These are phyloP conservation scores for Phorcus lineatus DNA, from an alignment of 2,888 invertebrate genomes.

Conservation along the genomic window DNA sequence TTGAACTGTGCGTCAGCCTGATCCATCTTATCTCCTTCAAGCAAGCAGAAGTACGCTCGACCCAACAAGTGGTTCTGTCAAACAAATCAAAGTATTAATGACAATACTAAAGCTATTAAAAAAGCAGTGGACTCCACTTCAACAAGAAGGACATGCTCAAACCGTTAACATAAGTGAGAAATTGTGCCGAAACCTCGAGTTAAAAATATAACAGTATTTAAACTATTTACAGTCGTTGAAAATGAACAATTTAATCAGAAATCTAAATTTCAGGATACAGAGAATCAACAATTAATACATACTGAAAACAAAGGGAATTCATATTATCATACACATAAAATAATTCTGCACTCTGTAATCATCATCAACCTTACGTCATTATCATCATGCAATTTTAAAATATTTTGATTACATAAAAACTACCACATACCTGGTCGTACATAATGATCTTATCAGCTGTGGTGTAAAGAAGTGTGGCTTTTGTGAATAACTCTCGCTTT, in stretches of 20 bases:
- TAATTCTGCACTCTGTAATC: background rate
- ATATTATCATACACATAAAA: background rate
- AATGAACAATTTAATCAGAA: too few relatives aligned
- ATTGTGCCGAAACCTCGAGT: too few relatives aligned
- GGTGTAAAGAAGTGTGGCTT: slow-evolving; percentile 95
- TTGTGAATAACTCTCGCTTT: slow-evolving; percentile 90
- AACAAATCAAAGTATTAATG: background rate
- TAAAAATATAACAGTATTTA: too few relatives aligned
- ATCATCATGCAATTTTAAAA: too few relatives aligned
- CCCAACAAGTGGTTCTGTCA: slow-evolving; percentile 95
- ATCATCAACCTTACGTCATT: background rate
- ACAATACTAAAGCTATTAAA: too few relatives aligned
- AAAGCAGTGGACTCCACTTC: too few relatives aligned
- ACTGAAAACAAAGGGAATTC: background rate
- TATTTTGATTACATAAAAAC: background rate
- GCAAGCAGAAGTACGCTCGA: slow-evolving; percentile 96
- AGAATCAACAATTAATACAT: too few relatives aligned
- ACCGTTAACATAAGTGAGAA: too few relatives aligned
- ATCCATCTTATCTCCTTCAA: slow-evolving; percentile 99
- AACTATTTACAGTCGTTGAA: too few relatives aligned
- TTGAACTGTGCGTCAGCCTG: slow-evolving; percentile 99
- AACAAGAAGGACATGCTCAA: too few relatives aligned
- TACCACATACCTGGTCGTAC: slow-evolving; percentile 93
- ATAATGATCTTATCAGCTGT: slow-evolving; percentile 99
- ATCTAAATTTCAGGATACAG: background rate